phyloP scores from a whole-genome alignment of 1,140 invertebrate species.

The Cotesia chilonis region DNA sequence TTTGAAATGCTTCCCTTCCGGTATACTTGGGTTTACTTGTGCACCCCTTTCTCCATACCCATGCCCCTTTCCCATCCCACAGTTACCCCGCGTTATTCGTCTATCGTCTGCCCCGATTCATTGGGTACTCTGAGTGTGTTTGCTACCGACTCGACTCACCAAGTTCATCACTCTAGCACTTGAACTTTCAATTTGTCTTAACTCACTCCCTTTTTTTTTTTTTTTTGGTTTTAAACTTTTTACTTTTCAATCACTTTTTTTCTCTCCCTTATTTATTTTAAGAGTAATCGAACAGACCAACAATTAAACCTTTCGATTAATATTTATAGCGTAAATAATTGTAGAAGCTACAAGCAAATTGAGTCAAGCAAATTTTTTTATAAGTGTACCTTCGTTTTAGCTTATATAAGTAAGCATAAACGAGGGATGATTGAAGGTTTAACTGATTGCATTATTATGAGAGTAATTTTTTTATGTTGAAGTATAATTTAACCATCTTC shows the following conservation, averaged over 20 bases:
- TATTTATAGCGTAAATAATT: too few relatives aligned
- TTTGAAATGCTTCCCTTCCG: background rate
- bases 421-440: too few relatives aligned
- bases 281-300: background rate
- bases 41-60: background rate
- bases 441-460: too few relatives aligned
- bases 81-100: constrained; percentile 4
- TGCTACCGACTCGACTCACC: constrained; percentile 31
- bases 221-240: background rate
- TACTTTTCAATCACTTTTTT: constrained; percentile 9
- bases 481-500: too few relatives aligned
- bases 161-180: constrained; percentile 16
- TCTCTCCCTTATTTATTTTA: background rate
- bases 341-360: too few relatives aligned
- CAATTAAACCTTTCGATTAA: too few relatives aligned
- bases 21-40: background rate
- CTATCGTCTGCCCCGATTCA: background rate
- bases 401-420: too few relatives aligned
- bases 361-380: too few relatives aligned
- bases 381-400: too few relatives aligned
- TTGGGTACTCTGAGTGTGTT: constrained; percentile 25
- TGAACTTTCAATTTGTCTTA: constrained; percentile 23
- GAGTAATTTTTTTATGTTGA: too few relatives aligned
- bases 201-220: background rate
- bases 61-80: background rate